Base-by-base conservation (phyloP, 2,888 invertebrate genomes). In the Chaitophorus viminalis region DNA sequence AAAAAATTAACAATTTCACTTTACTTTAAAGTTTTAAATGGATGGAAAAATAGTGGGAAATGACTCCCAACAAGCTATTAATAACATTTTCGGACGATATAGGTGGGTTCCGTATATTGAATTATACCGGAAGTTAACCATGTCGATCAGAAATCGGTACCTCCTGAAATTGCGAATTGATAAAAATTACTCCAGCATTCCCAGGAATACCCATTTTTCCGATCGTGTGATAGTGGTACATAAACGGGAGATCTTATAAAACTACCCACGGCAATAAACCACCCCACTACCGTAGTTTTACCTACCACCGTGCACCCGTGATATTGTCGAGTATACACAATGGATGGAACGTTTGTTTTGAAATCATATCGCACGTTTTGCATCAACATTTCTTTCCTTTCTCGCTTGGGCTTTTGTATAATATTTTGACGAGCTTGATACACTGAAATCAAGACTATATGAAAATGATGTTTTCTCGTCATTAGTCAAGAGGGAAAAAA, bases 291-390 rank as follows among this genome's bases (percentile, higher is more conserved):
- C 36, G 36, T 14, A 29, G 29, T 52, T 82, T 60, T 74, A 52
- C 74, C 54, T 60, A 36, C 82, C n/a, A n/a, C n/a, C n/a, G n/a
- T n/a, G n/a, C 36, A 25, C 54, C 36, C 6, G 14, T 46, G 31
- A 81, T 81, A 70, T 9, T 18, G 14, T 36, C 17, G 54, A 74
- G 54, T 74, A 21, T 21, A 82, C 82, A 82, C n/a, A n/a, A n/a
- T n/a, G n/a, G n/a, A 82, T 82, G 14, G 74, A 36, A 74, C 29
- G 54, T 74, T 29, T 33, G 36, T 82, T 74, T 82, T 74, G 82
- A 74, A 60, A 54, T 82, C 54, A 36, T 36, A 33, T 74, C 18
- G 18, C 29, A 1, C 21, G 9, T 29, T 54, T 18, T n/a, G 21
- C n/a, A 36, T 31, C 8, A 25, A 52, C 72, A 54, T 54, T 36